Evolutionary conservation across 2,113 vertebrate genomes (phyloP).

Genomic region (Lasiurus cinereus): DNA sequence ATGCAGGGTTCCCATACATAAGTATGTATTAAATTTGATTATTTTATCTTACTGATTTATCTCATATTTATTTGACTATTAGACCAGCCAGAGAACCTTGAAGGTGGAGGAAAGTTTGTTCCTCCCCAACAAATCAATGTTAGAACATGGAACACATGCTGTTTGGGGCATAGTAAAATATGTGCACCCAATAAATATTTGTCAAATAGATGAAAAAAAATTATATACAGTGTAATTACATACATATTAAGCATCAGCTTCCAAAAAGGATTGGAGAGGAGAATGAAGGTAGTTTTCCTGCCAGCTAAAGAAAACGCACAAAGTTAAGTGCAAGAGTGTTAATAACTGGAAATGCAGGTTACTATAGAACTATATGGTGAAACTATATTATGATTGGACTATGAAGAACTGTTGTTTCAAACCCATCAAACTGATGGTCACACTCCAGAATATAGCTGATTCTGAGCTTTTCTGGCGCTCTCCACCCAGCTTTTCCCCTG

Average conservation of each 20-base stretch:
- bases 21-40: background rate
- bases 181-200: background rate
- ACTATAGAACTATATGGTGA: background rate
- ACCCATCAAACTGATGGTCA: background rate
- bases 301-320: background rate
- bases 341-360: background rate
- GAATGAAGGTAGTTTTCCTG: background rate
- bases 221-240: background rate
- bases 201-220: background rate
- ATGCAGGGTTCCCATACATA: background rate
- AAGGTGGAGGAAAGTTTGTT: background rate
- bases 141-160: background rate
- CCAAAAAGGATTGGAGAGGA: background rate
- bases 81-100: background rate
- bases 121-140: background rate
- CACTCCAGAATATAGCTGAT: background rate
- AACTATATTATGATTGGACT: background rate
- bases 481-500: background rate
- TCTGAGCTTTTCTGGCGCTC: background rate
- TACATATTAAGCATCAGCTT: background rate
- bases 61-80: background rate
- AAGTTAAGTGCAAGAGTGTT: background rate
- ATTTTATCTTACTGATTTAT: background rate
- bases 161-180: background rate
- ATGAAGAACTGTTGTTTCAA: background rate